phyloP scores from a whole-genome alignment of 1,140 invertebrate genomes.

The Psilanteris sp. region DNA sequence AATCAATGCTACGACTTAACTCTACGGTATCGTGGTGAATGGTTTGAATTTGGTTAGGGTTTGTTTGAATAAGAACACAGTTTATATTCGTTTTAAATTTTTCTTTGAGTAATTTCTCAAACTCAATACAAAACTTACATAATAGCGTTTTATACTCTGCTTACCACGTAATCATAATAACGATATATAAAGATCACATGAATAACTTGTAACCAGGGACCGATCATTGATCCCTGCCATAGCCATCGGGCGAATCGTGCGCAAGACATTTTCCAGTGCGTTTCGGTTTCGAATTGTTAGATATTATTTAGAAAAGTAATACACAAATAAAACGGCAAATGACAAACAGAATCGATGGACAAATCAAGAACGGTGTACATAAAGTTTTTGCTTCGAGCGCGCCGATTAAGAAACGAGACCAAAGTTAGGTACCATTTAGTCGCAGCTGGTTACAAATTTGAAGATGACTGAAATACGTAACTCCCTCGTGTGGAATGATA shows the following conservation, averaged over 20 bases:
- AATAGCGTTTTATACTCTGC: constrained; percentile 72
- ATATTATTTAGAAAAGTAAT: no score
- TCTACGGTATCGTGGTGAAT: no score
- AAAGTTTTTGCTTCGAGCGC: constrained; percentile 3
- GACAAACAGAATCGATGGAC: no score
- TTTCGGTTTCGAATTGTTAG: constrained; percentile 39
- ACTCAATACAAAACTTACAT: constrained; percentile 73
- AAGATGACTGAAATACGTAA: constrained; percentile 37
- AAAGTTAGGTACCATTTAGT: constrained; percentile 27
- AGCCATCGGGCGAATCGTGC: constrained; percentile 69
- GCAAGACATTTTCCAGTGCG: constrained; percentile 62
- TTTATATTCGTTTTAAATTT: constrained; percentile 44
- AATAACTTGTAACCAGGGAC: constrained; percentile 65
- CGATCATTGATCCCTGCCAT: constrained; percentile 59
- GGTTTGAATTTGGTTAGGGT: no score
- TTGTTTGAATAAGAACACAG: constrained; percentile 15
- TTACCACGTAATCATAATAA: constrained; percentile 71
- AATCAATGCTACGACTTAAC: no score
- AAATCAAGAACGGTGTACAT: no score
- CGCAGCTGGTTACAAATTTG: constrained; percentile 36
- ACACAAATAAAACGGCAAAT: no score
- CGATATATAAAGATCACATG: constrained; percentile 71
- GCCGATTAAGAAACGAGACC: constrained; percentile 41
- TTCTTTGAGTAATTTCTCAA: constrained; percentile 66
- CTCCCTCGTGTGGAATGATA: constrained; percentile 25